Evolutionary conservation across 2,888 invertebrate genomes (phyloP).

Genomic region (Cordilura impudica): DNA sequence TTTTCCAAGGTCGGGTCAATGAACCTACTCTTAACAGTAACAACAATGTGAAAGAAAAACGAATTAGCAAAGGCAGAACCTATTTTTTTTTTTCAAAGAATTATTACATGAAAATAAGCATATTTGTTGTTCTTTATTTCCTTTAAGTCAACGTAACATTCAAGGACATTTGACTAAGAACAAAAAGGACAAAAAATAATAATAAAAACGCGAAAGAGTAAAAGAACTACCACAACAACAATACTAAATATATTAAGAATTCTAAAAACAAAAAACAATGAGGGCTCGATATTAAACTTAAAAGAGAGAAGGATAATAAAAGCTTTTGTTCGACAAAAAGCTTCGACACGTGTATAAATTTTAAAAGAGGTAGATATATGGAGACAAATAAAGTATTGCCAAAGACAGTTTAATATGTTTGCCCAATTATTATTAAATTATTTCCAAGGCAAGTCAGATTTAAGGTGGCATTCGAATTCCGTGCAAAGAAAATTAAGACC

Average conservation of each 20-base stretch:
- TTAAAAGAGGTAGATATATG: not conserved
- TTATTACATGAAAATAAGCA: slow-evolving; percentile 62
- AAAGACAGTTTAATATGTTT: not conserved
- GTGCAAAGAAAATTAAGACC: no score
- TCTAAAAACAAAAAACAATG: not conserved
- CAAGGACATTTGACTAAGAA: slow-evolving; percentile 60
- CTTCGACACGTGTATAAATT: slow-evolving; percentile 9
- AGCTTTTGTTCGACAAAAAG: slow-evolving; percentile 26
- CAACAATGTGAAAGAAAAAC: slow-evolving; percentile 18
- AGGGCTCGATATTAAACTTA: not conserved
- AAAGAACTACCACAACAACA: not conserved
- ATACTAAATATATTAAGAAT: not conserved
- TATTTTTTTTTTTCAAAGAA: slow-evolving; percentile 62
- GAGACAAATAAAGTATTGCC: not conserved
- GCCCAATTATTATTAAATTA: not conserved
- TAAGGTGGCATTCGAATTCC: no score
- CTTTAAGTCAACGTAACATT: slow-evolving; percentile 42
- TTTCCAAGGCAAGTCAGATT: no score
- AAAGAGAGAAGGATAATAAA: slow-evolving; percentile 22
- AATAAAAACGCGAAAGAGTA: slow-evolving; percentile 13
- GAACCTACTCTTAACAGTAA: slow-evolving; percentile 69
- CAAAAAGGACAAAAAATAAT: slow-evolving; percentile 15
- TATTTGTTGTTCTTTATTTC: slow-evolving; percentile 19
- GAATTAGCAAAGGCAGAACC: slow-evolving; percentile 51
- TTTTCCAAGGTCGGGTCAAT: slow-evolving; percentile 76